Evolutionary conservation across 2,797 vertebrate species (phyloP).

Genomic region (Menidia menidia): DNA sequence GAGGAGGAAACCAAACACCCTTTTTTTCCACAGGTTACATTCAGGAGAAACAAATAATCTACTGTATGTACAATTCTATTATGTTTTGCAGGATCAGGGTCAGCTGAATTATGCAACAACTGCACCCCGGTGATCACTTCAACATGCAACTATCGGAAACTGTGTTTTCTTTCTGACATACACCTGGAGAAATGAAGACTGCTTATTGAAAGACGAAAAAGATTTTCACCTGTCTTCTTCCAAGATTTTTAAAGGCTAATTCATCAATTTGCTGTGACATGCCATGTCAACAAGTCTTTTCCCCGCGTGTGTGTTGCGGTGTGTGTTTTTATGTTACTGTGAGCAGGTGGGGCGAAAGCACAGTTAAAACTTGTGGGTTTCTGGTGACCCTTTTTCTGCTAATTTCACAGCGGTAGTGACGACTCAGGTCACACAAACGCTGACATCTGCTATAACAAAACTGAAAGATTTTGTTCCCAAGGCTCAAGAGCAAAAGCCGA

Average conservation of each 20-base stretch:
- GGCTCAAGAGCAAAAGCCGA: not conserved
- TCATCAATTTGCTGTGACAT: too few relatives aligned
- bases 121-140: not conserved
- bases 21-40: slow-evolving; percentile 12
- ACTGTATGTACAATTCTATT: not conserved
- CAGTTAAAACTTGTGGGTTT: slow-evolving; percentile 2
- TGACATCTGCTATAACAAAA: not conserved
- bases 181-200: too few relatives aligned
- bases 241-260: too few relatives aligned
- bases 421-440: slow-evolving; percentile 1
- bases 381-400: slow-evolving; percentile 15
- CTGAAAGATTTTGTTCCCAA: not conserved
- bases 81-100: not conserved
- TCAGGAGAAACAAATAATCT: not conserved
- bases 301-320: not conserved
- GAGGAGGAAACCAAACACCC: slow-evolving; percentile 20
- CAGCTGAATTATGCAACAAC: not conserved
- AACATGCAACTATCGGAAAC: not conserved
- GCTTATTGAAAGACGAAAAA: too few relatives aligned
- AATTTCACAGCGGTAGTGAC: not conserved
- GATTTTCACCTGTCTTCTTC: too few relatives aligned
- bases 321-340: not conserved
- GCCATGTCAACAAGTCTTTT: not conserved
- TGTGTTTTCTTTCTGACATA: too few relatives aligned
- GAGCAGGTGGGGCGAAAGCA: not conserved